Evolutionary conservation across 2,888 invertebrate genomes (phyloP), one percentile per base, ranked within the genome.

Genomic region (Ceratothoa steindachneri): DNA sequence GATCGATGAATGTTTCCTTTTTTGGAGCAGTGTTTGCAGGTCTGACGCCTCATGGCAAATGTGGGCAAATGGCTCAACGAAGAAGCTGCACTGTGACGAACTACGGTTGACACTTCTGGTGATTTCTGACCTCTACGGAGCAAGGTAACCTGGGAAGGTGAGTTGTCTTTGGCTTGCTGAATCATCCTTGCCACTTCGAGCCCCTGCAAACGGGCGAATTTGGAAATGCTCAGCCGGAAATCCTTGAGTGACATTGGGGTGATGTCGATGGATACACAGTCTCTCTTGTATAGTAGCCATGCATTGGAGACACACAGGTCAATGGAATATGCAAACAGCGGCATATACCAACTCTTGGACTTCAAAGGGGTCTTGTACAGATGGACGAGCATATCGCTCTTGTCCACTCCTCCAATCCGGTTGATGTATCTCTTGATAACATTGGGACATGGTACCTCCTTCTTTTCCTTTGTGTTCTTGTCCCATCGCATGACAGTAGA

Each of bases 321-420:
- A 2, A 68, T 12, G 55, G 52, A 30, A 55, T 68, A 68, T 5
- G 67, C 72, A 68, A 60, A 68, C 27, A 72, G 30, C 31, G 22
- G 19, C 55, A 67, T 31, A 27, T 73, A 69, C 31, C 65, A 73
- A 31, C 51, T 3, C 15, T 65, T 68, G 24, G 60, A 4, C 28
- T 65, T n/a, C 64, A 73, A 29, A 3, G 73, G 73, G 19, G 65
- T 41, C 19, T 73, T 73, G 41, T 73, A 73, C n/a, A 69, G 68
- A 68, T 67, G 72, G 2, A 67, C 55, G 9, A 68, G 30, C 60
- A 72, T 68, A 24, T 67, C 30, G 15, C 1, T 24, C 22, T 64
- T 64, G 24, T 64, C 1, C 15, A 64, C 22, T 15, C 68, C 67
- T 12, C 55, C 55, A 65, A 72, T 66, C 51, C 31, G 53, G 19